phyloP scores from a whole-genome alignment of 2,113 vertebrate genomes.

The Cynopterus brachyotis region DNA sequence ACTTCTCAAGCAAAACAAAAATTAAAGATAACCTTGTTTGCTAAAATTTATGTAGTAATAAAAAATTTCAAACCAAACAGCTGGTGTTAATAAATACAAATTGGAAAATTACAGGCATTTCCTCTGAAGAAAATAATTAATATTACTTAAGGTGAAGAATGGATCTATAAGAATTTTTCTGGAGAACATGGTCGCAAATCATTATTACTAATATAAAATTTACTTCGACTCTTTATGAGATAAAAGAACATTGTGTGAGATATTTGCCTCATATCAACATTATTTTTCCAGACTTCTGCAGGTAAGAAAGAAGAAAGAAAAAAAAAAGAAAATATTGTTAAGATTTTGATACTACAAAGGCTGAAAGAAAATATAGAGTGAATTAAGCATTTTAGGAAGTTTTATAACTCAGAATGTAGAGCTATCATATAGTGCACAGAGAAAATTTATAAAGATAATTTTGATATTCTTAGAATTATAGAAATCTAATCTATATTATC shows the following conservation, averaged over 20 bases:
- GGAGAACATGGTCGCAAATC: slow-evolving; percentile 32
- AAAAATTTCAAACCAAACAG: slow-evolving; percentile 49
- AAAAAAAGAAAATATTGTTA: neutral
- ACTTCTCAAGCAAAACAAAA: slow-evolving; percentile 47
- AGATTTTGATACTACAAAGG: neutral
- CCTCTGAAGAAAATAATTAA: slow-evolving; percentile 21
- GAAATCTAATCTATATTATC: neutral
- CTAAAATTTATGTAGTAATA: neutral
- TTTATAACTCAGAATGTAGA: neutral
- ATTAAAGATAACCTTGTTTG: slow-evolving; percentile 31
- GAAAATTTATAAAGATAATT: slow-evolving; percentile 23
- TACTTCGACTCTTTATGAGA: slow-evolving; percentile 35
- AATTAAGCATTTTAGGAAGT: slow-evolving; percentile 27
- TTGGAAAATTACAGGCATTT: slow-evolving; percentile 15
- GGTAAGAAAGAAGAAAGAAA: neutral
- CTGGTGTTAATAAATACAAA: slow-evolving; percentile 29
- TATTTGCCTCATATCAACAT: neutral
- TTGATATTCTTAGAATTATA: neutral
- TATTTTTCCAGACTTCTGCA: slow-evolving; percentile 13
- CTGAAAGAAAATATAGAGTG: neutral
- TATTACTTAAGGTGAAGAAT: slow-evolving; percentile 40
- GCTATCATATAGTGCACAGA: neutral
- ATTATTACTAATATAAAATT: slow-evolving; percentile 29
- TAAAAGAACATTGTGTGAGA: neutral
- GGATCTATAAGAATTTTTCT: neutral